Evolutionary conservation across 2,113 vertebrate species (phyloP), one percentile per base, ranked within the genome.

Genomic region (Corapipo altera): DNA sequence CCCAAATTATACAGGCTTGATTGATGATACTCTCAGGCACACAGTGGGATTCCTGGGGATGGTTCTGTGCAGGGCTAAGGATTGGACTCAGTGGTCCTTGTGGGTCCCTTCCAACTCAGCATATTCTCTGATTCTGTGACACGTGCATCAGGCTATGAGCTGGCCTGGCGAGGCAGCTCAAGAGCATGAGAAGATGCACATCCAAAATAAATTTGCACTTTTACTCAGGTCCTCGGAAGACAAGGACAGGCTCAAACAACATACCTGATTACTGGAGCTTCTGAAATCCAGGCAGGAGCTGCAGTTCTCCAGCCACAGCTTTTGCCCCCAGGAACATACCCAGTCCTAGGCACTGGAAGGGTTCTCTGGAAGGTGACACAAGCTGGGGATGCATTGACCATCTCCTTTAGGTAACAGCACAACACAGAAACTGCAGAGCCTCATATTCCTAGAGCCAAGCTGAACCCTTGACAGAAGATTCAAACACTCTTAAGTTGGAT

Each of bases 321-420:
- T 81, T 52, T 51, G 15, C 24, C 19, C 9, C 16, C 54, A 11
- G 48, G 52, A 67, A 37, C 26, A 20, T 9, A 30, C 41, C 35
- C 74, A 52, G 23, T 30, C 24, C 41, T 55, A 37, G 22, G 15
- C 41, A 19, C 11, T 4, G 49, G 64, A 57, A n/a, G 22, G 8
- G 8, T 41, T 59, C 27, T 49, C 57, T 67, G 75, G 35, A 48
- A 35, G 35, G 44, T 3, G 6, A 13, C 46, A 24, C 22, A 6
- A 48, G 14, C 20, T 44, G 32, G 13, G 12, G 2, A 1, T 6
- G 2, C 27, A 4, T 3, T 33, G 62, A 6, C 33, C 77, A 13
- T 20, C 1, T 54, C 48, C 46, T 67, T 54, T 83, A 37, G 14
- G 37, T 35, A 57, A 62, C 35, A n/a, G 39, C 18, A 15, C 9